A percentile compares a stretch with the other conserved stretches of the same genome.
phyloP scores from a whole-genome alignment of 2,113 vertebrate species.

The Edolisoma coerulescens region DNA sequence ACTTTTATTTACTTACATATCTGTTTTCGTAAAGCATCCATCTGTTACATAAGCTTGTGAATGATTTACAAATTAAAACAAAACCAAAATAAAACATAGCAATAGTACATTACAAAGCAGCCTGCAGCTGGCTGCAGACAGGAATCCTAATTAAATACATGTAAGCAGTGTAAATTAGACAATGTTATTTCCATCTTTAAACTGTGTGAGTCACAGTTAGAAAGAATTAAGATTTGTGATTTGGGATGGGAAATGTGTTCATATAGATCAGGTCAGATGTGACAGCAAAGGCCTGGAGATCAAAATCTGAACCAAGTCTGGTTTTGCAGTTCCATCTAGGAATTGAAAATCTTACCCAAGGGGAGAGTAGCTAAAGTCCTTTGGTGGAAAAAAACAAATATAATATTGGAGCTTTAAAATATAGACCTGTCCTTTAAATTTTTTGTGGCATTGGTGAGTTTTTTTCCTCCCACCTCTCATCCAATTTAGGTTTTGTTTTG shows the following conservation, averaged over 20 bases:
- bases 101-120: neutral
- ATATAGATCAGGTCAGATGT: neutral
- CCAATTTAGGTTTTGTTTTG: neutral
- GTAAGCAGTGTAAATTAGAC: neutral
- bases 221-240: neutral
- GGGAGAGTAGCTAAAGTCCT: neutral
- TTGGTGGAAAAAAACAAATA: neutral
- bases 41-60: constrained; percentile 2
- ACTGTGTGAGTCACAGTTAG: neutral
- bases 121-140: neutral
- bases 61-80: constrained; percentile 34
- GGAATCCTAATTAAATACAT: neutral
- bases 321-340: neutral
- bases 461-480: rapidly evolving
- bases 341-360: neutral
- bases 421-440: neutral
- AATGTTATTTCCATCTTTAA: neutral
- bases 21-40: neutral
- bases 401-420: neutral
- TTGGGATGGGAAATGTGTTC: neutral
- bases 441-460: neutral
- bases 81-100: neutral
- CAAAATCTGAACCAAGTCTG: neutral
- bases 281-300: neutral
- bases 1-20: constrained; percentile 13